phyloP scores from a whole-genome alignment of 1,140 invertebrate genomes.

The Magallana gigas region DNA sequence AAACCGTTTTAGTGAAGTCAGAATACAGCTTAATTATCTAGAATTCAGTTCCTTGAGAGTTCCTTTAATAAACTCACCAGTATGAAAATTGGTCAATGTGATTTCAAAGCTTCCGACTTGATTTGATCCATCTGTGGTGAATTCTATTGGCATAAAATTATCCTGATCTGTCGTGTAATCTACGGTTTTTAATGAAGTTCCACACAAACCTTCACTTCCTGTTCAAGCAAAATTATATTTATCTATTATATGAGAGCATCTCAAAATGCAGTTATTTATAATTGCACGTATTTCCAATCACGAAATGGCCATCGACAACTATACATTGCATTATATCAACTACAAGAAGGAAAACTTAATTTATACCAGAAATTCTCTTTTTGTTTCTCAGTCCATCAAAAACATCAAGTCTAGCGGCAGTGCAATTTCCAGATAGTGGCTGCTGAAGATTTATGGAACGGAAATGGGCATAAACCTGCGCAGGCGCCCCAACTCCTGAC shows the following conservation, averaged over 20 bases:
- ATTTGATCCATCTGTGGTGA: background rate
- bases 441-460: background rate
- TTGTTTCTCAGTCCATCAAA: conserved; percentile 12
- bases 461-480: conserved; percentile 26
- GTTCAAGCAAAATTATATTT: background rate
- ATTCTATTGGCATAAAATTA: conserved; percentile 29
- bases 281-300: too few species aligned
- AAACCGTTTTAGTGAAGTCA: too few species aligned
- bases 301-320: too few species aligned
- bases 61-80: background rate
- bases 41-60: too few species aligned
- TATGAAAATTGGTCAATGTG: background rate
- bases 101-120: conserved; percentile 14
- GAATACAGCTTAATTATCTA: too few species aligned
- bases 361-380: conserved; percentile 22
- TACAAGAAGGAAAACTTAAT: background rate
- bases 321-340: too few species aligned
- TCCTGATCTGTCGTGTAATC: background rate
- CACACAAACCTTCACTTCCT: conserved; percentile 28
- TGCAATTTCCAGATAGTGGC: conserved; percentile 7
- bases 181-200: background rate
- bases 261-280: too few species aligned
- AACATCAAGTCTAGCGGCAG: conserved; percentile 14
- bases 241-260: too few species aligned
- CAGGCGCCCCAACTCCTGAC: background rate